Evolutionary conservation across 2,888 invertebrate genomes (phyloP), one percentile per base, ranked within the genome.

Genomic region (Drosophila hamatofila): DNA sequence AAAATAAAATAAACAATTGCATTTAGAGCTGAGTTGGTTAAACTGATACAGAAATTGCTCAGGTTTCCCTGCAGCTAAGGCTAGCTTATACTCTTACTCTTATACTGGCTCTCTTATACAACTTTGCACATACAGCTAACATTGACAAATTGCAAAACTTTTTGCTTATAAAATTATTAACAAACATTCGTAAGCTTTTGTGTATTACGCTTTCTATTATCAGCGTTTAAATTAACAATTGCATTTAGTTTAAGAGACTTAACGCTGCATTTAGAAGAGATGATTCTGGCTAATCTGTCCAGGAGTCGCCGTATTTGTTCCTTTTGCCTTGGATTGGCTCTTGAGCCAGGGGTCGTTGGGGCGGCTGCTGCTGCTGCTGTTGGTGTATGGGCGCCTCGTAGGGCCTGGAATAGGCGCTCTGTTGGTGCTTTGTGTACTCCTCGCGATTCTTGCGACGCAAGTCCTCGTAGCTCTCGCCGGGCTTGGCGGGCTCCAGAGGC

Each of bases 391-490:
- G 89, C 8, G 80, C 75, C 21, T 91, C 90, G 23, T 87, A 72
- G 4, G 90, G 83, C 8, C 79, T 83, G 0, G 90, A 85, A 37
- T 83, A 91, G 0, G 83, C 84, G 62, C 75, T 89, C 52, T 91
- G 90, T 27, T 88, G 81, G 57, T 88, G 92, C 63, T 90, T 91
- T 1, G 58, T 86, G 90, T 94, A 95, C 35, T 96, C 95, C 42
- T 95, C 95, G 54, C 97, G 93, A 93, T 97, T 96, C 87, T 94
- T 94, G 56, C 94, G 94, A 23, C 97, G 94, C 68, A 97, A 92
- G 81, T 96, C 96, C 41, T 96, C 96, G 88, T 97, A 97, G 1
- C 95, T 94, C 16, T 95, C 94, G 0, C 93, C 86, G 0, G 75
- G 94, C 93, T 75, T 93, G 65, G 85, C 93, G 84, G 86, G 93